Base-by-base conservation (phyloP, 2,888 invertebrate species). In the Drosophila suboccidentalis region DNA sequence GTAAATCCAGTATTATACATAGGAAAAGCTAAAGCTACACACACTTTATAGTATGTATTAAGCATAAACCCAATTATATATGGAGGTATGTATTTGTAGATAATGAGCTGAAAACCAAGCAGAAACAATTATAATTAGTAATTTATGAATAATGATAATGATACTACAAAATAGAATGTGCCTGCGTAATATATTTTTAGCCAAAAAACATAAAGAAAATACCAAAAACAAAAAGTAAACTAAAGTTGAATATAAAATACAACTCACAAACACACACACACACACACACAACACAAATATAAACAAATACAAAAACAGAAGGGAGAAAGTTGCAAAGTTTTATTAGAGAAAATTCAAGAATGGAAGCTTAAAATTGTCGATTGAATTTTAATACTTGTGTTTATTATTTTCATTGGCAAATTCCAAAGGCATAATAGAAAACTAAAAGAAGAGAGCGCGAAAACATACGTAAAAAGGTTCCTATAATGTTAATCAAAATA, bases 401-500 rank as follows among this genome's bases (percentile, higher is more conserved):
- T 62, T 41, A 13, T 55, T 63, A n/a, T 17, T 34, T 58, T 49
- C 13, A 29, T 22, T 44, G 57, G 71, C 53, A 54, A 13, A 13
- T 36, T 41, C 9, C 15, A 57, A 60, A 58, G 47, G 44, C 53
- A 44, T 59, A 44, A 36, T 36, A 36, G 26, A 34, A 26, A 5
- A 29, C 3, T 38, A 2, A 15, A 39, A 36, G 13, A 29, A 50
- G 49, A 62, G 41, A 36, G 75, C 39, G 58, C 58, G 41, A 83
- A 74, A 82, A 84, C 85, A 91, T 91, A 92, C 91, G 91, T 92
- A 92, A 92, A 91, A 91, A 90, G 91, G 93, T 92, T 93, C 92
- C 92, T 92, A 92, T 90, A 91, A 92, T 92, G 90, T 90, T 91
- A 91, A 91, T 91, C 89, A 90, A 90, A 90, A 79, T 57, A 46